Evolutionary conservation across 2,797 vertebrate genomes (phyloP).

Genomic region (Bradypodion pumilum): DNA sequence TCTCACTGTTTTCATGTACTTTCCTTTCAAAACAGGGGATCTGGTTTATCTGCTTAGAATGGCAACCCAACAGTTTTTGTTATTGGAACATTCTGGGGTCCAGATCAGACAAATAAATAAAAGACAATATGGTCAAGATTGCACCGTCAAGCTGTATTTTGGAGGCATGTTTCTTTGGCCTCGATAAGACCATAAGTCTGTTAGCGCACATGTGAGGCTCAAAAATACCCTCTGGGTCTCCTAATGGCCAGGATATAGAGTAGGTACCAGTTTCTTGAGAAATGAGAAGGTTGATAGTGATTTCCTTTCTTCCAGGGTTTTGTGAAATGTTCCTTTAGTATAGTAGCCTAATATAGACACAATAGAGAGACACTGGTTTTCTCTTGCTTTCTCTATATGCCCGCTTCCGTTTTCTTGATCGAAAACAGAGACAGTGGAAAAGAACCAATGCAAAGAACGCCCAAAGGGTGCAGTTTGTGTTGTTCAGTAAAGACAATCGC

Average conservation of each 20-base stretch:
- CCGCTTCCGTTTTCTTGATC: not conserved
- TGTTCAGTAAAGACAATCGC: slow-evolving; percentile 60
- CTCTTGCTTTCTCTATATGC: not conserved
- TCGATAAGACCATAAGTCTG: not conserved
- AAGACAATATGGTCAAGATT: not conserved
- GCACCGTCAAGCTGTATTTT: too few relatives aligned
- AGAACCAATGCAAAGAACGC: slow-evolving; percentile 3
- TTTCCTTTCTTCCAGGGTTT: not conserved
- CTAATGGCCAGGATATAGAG: not conserved
- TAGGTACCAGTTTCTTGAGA: not conserved
- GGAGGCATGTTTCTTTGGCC: not conserved
- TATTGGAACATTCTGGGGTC: not conserved
- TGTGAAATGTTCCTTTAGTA: not conserved
- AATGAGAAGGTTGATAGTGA: not conserved
- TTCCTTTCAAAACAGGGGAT: not conserved
- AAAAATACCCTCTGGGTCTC: not conserved
- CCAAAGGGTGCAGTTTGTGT: slow-evolving; percentile 25
- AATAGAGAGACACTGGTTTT: not conserved
- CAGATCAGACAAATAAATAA: not conserved
- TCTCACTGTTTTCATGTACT: not conserved
- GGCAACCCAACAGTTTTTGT: not conserved
- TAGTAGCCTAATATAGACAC: not conserved
- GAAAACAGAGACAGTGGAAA: not conserved
- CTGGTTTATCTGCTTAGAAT: not conserved
- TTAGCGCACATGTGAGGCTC: not conserved